A percentile compares a stretch with the other conserved stretches of the same genome.
These are phyloP conservation scores for Cephus runcator DNA, from an alignment of 2,888 invertebrate genomes.

Conservation along the genomic window DNA sequence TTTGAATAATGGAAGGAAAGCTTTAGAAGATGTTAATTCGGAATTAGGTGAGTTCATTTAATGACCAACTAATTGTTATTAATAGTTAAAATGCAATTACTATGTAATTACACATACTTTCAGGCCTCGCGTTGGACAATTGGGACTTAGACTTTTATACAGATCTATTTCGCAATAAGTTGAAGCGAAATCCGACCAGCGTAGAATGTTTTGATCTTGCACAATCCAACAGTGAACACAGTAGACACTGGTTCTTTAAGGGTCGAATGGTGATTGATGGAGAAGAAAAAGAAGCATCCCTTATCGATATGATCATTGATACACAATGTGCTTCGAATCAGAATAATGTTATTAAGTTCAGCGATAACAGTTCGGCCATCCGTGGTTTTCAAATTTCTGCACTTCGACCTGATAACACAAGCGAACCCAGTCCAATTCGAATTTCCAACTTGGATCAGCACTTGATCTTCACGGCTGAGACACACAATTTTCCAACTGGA, in stretches of 20 bases:
- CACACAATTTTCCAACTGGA: conserved; percentile 98
- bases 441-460: conserved; percentile 75
- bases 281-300: conserved; percentile 78
- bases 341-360: conserved; percentile 97
- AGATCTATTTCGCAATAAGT: conserved; percentile 82
- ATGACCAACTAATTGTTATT: background rate
- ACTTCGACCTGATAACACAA: conserved; percentile 76
- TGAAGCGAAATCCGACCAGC: conserved; percentile 93
- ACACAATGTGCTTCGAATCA: conserved; percentile 87
- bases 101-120: conserved; percentile 15
- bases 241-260: conserved; percentile 97
- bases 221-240: conserved; percentile 98
- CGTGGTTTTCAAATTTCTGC: conserved; percentile 80
- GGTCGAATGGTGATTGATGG: conserved; percentile 89
- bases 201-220: conserved; percentile 98
- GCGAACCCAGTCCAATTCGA: conserved; percentile 71
- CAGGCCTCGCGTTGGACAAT: conserved; percentile 90
- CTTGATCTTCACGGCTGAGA: conserved; percentile 97
- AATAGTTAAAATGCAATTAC: background rate
- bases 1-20: conserved; percentile 78
- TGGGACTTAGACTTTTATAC: conserved; percentile 94
- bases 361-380: conserved; percentile 97
- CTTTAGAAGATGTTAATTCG: conserved; percentile 83
- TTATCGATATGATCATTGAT: conserved; percentile 92
- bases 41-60: conserved; percentile 71